A percentile compares a stretch with the other conserved stretches of the same genome.
Evolutionary conservation across 2,888 invertebrate genomes (phyloP).

Genomic region (Drosophila quinaria): DNA sequence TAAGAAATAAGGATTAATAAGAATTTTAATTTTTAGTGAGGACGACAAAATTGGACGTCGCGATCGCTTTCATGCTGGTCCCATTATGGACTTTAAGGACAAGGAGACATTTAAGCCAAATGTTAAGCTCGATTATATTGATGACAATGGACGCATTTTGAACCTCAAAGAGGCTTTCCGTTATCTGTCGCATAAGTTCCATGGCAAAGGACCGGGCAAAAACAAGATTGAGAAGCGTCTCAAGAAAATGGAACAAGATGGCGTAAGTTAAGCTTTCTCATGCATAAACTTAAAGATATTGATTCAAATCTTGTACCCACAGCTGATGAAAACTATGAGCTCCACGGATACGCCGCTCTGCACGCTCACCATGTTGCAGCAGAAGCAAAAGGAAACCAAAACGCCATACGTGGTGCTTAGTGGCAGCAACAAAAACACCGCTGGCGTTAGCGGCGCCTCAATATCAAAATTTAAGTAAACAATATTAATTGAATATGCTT

Average conservation of each 20-base stretch:
- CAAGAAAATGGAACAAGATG: slow-evolving; percentile 97
- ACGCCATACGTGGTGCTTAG: slow-evolving; percentile 96
- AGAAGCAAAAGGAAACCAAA: slow-evolving; percentile 97
- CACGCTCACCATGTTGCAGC: slow-evolving; percentile 96
- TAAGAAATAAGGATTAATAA: neutral
- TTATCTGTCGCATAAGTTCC: slow-evolving; percentile 98
- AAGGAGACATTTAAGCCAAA: slow-evolving; percentile 96
- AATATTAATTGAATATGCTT: neutral
- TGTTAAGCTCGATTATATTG: slow-evolving; percentile 98
- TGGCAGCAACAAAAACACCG: slow-evolving; percentile 91
- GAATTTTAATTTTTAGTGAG: slow-evolving; percentile 87
- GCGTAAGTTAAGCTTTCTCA: slow-evolving; percentile 86
- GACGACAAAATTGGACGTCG: slow-evolving; percentile 93
- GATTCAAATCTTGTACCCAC: slow-evolving; percentile 47
- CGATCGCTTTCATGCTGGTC: slow-evolving; percentile 92
- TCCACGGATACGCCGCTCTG: slow-evolving; percentile 98
- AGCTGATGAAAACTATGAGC: slow-evolving; percentile 98
- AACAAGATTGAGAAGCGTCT: slow-evolving; percentile 98
- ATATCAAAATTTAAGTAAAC: slow-evolving; percentile 84
- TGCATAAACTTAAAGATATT: neutral
- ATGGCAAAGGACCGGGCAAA: slow-evolving; percentile 99
- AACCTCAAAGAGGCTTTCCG: slow-evolving; percentile 98
- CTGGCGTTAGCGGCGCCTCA: slow-evolving; percentile 78
- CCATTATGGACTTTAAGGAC: slow-evolving; percentile 96
- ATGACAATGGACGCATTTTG: slow-evolving; percentile 96